These are phyloP conservation scores for Dascillus cervinus DNA, from an alignment of 2,888 invertebrate genomes.

Conservation along the genomic window DNA sequence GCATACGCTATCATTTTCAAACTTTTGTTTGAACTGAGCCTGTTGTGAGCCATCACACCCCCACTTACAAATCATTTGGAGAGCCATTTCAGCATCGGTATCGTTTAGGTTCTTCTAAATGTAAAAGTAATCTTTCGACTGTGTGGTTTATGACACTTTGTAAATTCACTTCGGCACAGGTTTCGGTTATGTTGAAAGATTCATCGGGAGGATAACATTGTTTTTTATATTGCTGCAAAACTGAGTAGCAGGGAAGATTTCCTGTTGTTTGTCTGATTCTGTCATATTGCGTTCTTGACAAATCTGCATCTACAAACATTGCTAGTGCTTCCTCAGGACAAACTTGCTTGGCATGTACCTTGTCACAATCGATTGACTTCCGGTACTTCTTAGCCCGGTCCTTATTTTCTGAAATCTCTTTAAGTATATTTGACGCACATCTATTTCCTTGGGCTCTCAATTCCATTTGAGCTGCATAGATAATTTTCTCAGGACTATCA, in stretches of 20 bases:
- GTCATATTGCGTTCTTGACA: slow-evolving; percentile 4
- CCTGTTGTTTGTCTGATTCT: slow-evolving; percentile 1
- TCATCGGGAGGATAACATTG: slow-evolving; percentile 5
- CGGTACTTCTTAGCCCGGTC: no score
- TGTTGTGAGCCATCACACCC: slow-evolving; percentile 25
- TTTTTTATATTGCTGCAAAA: slow-evolving; percentile 7
- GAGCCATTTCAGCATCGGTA: slow-evolving; percentile 5
- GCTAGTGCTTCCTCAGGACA: no score
- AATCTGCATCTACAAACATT: slow-evolving; percentile 2
- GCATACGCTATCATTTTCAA: slow-evolving; percentile 16
- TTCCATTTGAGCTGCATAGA: no score
- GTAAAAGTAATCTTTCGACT: slow-evolving; percentile 3
- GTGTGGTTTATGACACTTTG: slow-evolving; percentile 12
- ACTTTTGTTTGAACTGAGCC: slow-evolving; percentile 24
- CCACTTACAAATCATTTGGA: slow-evolving; percentile 18
- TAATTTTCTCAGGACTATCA: no score
- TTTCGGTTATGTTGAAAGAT: slow-evolving; percentile 2
- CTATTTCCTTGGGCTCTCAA: no score
- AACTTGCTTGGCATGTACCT: no score
- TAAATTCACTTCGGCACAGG: slow-evolving; percentile 4
- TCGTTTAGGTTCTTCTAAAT: slow-evolving; percentile 6
- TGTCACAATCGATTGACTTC: no score
- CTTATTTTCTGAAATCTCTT: no score
- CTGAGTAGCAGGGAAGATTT: slow-evolving; percentile 6
- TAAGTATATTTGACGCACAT: no score